phyloP scores from a whole-genome alignment of 2,797 vertebrate species.

The Otolemur crassicaudatus region DNA sequence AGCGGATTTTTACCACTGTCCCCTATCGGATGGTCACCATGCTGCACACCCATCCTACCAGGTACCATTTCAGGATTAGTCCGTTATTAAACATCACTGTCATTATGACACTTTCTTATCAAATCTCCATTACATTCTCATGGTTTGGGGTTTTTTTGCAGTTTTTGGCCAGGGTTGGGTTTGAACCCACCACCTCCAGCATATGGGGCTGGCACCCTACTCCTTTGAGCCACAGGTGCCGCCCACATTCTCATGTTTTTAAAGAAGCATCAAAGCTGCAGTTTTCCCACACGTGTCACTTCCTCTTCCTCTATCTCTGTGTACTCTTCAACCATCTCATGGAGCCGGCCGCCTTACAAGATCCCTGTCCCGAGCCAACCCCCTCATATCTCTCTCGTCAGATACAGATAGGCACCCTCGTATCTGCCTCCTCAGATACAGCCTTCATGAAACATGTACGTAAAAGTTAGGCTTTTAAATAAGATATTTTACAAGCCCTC shows the following conservation, averaged over 20 bases:
- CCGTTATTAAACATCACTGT: rapidly evolving
- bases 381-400: too few species aligned
- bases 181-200: too few species aligned
- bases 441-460: rapidly evolving
- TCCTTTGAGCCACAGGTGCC: too few species aligned
- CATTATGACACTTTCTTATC: background rate
- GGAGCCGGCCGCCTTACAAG: background rate
- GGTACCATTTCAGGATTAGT: rapidly evolving
- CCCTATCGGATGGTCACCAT: rapidly evolving
- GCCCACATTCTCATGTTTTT: too few species aligned
- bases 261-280: rapidly evolving
- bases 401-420: too few species aligned
- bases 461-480: background rate
- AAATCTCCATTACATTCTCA: rapidly evolving
- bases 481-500: background rate
- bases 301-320: background rate
- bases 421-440: background rate
- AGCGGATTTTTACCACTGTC: background rate
- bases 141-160: too few species aligned
- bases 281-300: background rate
- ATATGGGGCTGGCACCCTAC: too few species aligned
- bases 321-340: rapidly evolving
- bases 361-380: too few species aligned
- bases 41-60: background rate
- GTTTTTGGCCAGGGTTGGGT: too few species aligned